Evolutionary conservation across 2,113 vertebrate genomes (phyloP).

Genomic region (Sceloporus tristichus): DNA sequence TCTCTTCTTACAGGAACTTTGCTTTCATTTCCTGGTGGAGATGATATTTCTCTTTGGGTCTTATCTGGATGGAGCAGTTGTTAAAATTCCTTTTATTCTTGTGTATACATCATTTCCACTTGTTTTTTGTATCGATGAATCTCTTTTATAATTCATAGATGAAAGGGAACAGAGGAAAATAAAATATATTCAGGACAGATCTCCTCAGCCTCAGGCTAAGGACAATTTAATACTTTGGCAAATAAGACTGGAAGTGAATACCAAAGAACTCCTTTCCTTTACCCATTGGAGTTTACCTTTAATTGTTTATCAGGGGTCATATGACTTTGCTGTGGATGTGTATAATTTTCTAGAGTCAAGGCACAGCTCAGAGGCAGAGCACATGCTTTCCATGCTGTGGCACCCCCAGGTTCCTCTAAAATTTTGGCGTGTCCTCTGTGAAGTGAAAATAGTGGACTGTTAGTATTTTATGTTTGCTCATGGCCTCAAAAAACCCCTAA

Average conservation of each 20-base stretch:
- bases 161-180: constrained; percentile 71
- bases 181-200: constrained; percentile 65
- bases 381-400: too few species aligned
- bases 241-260: constrained; percentile 60
- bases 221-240: constrained; percentile 71
- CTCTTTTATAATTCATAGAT: constrained; percentile 75
- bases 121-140: constrained; percentile 73
- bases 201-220: constrained; percentile 64
- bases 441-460: too few species aligned
- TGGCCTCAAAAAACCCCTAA: too few species aligned
- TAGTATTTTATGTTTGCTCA: too few species aligned
- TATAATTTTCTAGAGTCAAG: too few species aligned
- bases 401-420: too few species aligned
- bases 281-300: constrained; percentile 70
- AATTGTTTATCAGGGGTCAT: constrained; percentile 59
- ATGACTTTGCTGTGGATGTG: too few species aligned
- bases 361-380: too few species aligned
- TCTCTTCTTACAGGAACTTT: constrained; percentile 57
- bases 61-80: constrained; percentile 75
- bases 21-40: constrained; percentile 60
- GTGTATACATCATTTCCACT: constrained; percentile 69
- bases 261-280: constrained; percentile 62
- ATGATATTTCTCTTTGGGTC: constrained; percentile 65
- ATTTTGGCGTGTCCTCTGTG: too few species aligned
- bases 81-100: constrained; percentile 62